phyloP scores from a whole-genome alignment of 2,888 invertebrate genomes.

The Drosophila kambysellisi region DNA sequence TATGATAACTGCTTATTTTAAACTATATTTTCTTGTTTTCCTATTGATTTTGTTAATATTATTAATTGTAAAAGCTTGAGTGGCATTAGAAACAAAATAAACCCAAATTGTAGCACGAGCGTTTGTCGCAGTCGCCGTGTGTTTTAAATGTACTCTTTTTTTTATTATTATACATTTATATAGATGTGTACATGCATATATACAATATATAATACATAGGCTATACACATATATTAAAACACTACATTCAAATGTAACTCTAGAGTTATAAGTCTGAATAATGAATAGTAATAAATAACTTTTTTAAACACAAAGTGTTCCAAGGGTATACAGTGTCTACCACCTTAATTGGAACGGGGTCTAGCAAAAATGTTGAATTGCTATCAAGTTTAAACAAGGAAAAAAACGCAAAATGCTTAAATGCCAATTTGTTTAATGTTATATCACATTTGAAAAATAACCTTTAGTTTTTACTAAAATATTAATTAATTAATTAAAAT shows the following conservation, averaged over 20 bases:
- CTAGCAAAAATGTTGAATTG: no score
- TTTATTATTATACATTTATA: constrained; percentile 22
- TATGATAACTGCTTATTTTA: constrained; percentile 25
- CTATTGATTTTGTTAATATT: constrained; percentile 21
- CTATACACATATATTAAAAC: constrained; percentile 42
- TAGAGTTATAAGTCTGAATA: constrained; percentile 79
- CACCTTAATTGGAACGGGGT: no score
- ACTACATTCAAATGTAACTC: constrained; percentile 73
- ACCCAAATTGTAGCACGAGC: constrained; percentile 20
- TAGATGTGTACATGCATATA: constrained; percentile 33
- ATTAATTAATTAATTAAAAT: no score
- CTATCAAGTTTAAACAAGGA: no score
- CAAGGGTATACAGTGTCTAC: neutral
- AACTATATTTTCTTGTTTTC: neutral
- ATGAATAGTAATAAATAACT: constrained; percentile 64
- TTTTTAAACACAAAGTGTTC: constrained; percentile 45
- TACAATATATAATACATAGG: constrained; percentile 43
- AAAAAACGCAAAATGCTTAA: no score
- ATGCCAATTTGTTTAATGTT: no score
- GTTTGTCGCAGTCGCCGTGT: constrained; percentile 22
- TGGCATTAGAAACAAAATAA: constrained; percentile 1
- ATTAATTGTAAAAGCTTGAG: constrained; percentile 13
- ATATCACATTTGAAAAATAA: no score
- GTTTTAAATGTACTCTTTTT: constrained; percentile 30
- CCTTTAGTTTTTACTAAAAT: no score